Conservation (phyloP, 2,113 vertebrate species). For the Nansenia antarctica region DNA sequence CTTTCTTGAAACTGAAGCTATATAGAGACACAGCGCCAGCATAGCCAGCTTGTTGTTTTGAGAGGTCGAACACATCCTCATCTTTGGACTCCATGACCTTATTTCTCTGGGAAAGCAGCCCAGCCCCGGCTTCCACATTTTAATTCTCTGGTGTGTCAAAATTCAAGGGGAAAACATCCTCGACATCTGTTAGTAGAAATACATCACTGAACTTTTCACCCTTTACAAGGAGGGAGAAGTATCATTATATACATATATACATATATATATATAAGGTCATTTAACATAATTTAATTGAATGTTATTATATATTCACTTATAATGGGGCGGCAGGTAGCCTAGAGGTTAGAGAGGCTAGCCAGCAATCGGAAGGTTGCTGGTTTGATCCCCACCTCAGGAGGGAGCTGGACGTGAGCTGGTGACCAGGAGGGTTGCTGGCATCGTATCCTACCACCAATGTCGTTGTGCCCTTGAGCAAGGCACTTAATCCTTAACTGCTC, state of each 20-base stretch:
- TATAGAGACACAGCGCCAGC: constrained; percentile 27
- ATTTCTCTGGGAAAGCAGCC: constrained; percentile 16
- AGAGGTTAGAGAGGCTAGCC: too few species aligned
- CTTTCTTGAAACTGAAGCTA: constrained; percentile 17
- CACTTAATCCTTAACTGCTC: too few species aligned
- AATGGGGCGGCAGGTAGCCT: too few species aligned
- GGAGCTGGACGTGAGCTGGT: too few species aligned
- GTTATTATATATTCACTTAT: too few species aligned
- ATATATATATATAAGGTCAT: constrained; percentile 27
- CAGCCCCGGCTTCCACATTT: constrained; percentile 17
- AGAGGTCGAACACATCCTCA: constrained; percentile 34
- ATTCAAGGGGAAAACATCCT: constrained; percentile 5
- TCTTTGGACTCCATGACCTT: constrained; percentile 1
- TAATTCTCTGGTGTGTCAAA: constrained; percentile 20
- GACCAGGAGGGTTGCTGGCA: too few species aligned
- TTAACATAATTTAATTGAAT: constrained; percentile 62
- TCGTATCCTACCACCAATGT: too few species aligned
- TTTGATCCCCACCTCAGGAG: too few species aligned
- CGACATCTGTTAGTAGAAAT: constrained; percentile 41
- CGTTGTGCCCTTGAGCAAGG: too few species aligned
- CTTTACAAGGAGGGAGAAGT: constrained; percentile 1
- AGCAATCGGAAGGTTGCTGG: too few species aligned
- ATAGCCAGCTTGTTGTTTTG: constrained; percentile 34
- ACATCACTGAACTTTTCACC: constrained; percentile 3
- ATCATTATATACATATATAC: constrained; percentile 4